phyloP scores from a whole-genome alignment of 2,888 invertebrate genomes.

The Bruchidius siliquastri region DNA sequence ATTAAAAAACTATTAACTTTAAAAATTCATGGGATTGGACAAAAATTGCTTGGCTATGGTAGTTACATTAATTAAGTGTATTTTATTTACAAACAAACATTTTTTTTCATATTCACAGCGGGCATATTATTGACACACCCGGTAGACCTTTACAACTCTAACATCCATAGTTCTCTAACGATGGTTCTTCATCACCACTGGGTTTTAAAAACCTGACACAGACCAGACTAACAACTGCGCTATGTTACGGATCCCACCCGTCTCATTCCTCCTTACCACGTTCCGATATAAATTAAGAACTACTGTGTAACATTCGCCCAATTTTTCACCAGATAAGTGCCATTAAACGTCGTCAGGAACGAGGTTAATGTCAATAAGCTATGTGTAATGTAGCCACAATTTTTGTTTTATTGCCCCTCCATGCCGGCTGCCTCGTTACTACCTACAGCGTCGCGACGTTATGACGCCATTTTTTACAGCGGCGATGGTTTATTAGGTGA shows the following conservation, averaged over 20 bases:
- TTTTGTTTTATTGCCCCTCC: neutral
- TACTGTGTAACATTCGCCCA: neutral
- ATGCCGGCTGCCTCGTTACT: neutral
- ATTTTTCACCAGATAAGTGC: conserved; percentile 5
- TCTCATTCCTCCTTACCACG: neutral
- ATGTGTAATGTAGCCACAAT: neutral
- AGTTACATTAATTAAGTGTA: too few relatives aligned
- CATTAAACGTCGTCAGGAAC: conserved; percentile 2
- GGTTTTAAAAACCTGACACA: neutral
- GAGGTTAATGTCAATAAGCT: conserved; percentile 4
- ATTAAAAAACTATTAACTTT: too few relatives aligned
- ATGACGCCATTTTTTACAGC: neutral
- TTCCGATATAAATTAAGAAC: neutral
- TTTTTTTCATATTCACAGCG: too few relatives aligned
- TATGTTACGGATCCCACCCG: neutral
- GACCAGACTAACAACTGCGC: neutral
- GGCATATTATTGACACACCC: too few relatives aligned
- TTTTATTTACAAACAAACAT: too few relatives aligned
- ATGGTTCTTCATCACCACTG: too few relatives aligned
- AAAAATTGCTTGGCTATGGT: too few relatives aligned
- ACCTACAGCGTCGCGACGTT: neutral
- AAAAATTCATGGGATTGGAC: too few relatives aligned
- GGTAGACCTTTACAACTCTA: too few relatives aligned
- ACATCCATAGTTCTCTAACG: too few relatives aligned
- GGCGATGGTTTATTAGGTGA: neutral